Evolutionary conservation across 2,797 vertebrate genomes (phyloP).

Genomic region (Myotis vivesi): DNA sequence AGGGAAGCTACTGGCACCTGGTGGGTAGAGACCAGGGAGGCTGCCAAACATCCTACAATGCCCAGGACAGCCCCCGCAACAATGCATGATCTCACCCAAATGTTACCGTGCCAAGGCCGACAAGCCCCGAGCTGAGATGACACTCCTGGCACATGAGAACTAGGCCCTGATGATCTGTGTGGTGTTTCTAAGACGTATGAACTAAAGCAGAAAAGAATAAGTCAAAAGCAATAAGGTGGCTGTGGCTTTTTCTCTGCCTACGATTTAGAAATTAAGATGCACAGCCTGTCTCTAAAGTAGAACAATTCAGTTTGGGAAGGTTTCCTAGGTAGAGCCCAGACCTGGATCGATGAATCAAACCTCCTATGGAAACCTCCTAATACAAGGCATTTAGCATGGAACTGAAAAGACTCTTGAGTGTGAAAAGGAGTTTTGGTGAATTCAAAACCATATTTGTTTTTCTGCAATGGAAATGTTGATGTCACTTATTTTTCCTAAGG

Average conservation of each 20-base stretch:
- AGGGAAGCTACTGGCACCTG: neutral
- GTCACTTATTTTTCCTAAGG: slow-evolving; percentile 57
- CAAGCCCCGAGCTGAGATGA: neutral
- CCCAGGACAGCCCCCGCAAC: neutral
- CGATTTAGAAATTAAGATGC: neutral
- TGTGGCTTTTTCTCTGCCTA: neutral
- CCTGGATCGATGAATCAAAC: neutral
- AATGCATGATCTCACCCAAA: neutral
- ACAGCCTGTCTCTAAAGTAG: neutral
- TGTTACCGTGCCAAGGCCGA: neutral
- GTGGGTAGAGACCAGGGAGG: neutral
- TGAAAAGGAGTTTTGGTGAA: slow-evolving; percentile 47
- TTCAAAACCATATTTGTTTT: slow-evolving; percentile 65
- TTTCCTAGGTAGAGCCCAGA: neutral
- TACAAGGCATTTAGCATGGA: neutral
- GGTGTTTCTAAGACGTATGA: neutral
- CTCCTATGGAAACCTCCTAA: neutral
- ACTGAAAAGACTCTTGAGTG: neutral
- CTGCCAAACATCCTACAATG: neutral
- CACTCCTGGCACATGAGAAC: neutral
- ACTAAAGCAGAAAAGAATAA: neutral
- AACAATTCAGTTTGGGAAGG: neutral
- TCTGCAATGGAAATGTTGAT: slow-evolving; percentile 30
- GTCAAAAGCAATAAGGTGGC: neutral
- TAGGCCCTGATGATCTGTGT: neutral